phyloP scores from a whole-genome alignment of 2,113 vertebrate species.

The Tenebrosternarchus preto region DNA sequence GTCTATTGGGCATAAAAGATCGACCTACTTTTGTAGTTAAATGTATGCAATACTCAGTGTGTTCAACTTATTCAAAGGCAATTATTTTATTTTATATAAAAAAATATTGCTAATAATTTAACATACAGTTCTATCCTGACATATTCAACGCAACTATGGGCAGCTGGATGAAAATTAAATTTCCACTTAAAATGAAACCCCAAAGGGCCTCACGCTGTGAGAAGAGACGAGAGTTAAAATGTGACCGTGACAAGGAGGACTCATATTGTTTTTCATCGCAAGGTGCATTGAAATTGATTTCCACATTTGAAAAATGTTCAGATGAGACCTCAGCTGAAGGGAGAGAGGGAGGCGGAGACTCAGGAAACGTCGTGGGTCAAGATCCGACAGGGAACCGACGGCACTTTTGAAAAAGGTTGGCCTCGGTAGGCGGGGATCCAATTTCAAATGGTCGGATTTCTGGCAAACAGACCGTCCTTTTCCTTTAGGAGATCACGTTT shows the following conservation, averaged over 20 bases:
- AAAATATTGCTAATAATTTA: too few species aligned
- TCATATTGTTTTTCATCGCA: conserved; percentile 46
- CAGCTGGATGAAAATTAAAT: too few species aligned
- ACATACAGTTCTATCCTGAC: too few species aligned
- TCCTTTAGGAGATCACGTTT: not conserved
- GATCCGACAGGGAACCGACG: conserved; percentile 30
- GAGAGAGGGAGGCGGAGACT: conserved; percentile 1
- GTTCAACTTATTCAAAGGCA: too few species aligned
- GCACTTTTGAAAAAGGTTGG: conserved; percentile 19
- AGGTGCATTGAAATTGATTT: conserved; percentile 49
- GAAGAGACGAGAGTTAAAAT: conserved; percentile 8
- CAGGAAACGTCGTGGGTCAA: conserved; percentile 18
- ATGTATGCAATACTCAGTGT: too few species aligned
- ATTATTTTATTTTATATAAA: too few species aligned
- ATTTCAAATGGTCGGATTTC: conserved; percentile 5
- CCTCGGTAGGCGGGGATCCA: not conserved
- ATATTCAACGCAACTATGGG: too few species aligned
- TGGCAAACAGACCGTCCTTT: conserved; percentile 25
- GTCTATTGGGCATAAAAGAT: too few species aligned
- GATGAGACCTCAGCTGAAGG: conserved; percentile 25
- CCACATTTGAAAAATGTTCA: conserved; percentile 43
- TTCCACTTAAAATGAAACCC: not conserved
- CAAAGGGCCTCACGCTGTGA: not conserved
- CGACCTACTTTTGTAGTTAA: too few species aligned
- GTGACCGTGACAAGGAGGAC: conserved; percentile 24